Evolutionary conservation across 2,797 vertebrate genomes (phyloP).

Genomic region (Eutrigla gurnardus): DNA sequence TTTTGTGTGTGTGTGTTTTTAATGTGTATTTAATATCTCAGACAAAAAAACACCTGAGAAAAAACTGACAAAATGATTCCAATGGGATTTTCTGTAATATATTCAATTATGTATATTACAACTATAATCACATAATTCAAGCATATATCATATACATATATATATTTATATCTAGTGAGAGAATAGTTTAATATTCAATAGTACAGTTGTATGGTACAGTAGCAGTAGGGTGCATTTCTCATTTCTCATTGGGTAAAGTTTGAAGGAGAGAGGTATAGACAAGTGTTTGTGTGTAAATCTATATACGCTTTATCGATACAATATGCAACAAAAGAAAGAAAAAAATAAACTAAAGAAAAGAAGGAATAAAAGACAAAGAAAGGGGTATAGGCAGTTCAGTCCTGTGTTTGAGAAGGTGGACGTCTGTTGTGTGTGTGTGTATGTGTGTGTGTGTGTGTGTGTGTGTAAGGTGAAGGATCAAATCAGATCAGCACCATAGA

Average conservation of each 20-base stretch:
- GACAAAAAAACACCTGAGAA: conserved; percentile 83
- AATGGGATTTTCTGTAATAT: conserved; percentile 77
- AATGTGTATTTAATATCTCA: conserved; percentile 75
- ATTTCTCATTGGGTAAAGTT: conserved; percentile 73
- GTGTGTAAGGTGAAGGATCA: conserved; percentile 65
- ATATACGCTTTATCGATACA: conserved; percentile 74
- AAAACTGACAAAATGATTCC: conserved; percentile 79
- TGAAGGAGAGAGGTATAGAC: conserved; percentile 80
- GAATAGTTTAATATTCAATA: conserved; percentile 82
- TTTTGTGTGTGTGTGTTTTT: conserved; percentile 44
- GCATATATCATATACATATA: conserved; percentile 85
- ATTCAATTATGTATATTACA: conserved; percentile 86
- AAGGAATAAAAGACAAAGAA: conserved; percentile 72
- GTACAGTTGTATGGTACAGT: conserved; percentile 84
- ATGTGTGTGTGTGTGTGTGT: conserved; percentile 32
- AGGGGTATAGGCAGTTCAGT: conserved; percentile 78
- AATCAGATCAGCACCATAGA: conserved; percentile 78
- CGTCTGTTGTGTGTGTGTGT: conserved; percentile 45
- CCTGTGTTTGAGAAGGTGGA: conserved; percentile 54
- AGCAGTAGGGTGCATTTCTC: conserved; percentile 80
- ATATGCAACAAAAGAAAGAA: conserved; percentile 68
- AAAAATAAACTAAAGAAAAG: conserved; percentile 56
- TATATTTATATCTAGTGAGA: conserved; percentile 83
- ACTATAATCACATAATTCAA: conserved; percentile 85
- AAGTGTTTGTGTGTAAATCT: conserved; percentile 73